Conservation (phyloP, 2,113 vertebrate genomes). For the Grantiella picta region DNA sequence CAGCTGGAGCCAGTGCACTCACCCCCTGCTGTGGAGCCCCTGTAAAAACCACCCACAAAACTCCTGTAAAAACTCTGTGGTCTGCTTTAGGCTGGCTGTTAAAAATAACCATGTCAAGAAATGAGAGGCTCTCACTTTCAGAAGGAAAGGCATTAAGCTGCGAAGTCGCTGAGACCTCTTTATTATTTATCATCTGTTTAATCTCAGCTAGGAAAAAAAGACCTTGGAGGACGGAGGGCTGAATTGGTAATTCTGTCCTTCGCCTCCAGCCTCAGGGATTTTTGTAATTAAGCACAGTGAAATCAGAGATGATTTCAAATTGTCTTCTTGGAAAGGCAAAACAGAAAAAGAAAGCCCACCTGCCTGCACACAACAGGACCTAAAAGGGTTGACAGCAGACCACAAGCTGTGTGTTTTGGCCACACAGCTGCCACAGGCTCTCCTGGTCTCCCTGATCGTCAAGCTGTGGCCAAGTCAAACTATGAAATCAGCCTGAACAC, state of each 20-base stretch:
- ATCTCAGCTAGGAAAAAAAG: background rate
- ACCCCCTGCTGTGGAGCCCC: background rate
- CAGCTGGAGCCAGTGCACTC: background rate
- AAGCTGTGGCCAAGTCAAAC: background rate
- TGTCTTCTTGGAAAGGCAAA: background rate
- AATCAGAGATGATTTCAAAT: background rate
- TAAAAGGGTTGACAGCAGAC: background rate
- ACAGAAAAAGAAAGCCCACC: background rate
- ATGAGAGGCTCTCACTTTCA: background rate
- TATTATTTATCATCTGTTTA: background rate
- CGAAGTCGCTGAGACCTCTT: background rate
- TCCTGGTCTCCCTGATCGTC: background rate
- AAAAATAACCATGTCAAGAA: background rate
- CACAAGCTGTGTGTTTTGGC: background rate
- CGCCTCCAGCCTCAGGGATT: background rate
- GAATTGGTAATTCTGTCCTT: background rate
- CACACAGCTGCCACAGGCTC: background rate
- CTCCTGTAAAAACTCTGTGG: background rate
- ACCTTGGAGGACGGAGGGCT: background rate
- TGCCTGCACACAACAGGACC: background rate
- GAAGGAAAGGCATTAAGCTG: background rate
- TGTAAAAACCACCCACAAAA: background rate
- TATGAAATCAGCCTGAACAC: background rate
- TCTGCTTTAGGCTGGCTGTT: background rate
- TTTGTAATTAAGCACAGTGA: background rate